A percentile compares a stretch with the other conserved stretches of the same genome.
Evolutionary conservation across 2,888 invertebrate species (phyloP).

Genomic region (Macrostomum cliftonense): DNA sequence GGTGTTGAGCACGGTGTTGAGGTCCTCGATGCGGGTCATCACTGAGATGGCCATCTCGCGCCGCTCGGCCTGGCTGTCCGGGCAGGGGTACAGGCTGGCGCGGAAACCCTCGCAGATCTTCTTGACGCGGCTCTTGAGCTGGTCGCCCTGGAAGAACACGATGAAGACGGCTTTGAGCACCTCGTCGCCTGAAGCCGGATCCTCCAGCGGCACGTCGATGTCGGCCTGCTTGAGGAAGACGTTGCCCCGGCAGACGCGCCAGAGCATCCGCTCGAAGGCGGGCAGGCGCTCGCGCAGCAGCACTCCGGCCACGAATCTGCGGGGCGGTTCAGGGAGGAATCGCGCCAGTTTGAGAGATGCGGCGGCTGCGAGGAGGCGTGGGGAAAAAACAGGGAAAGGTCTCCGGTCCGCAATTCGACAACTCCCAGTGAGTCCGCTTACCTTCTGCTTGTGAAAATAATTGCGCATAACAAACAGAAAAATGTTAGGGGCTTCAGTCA

Average conservation of each 20-base stretch:
- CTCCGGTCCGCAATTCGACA: too few species aligned
- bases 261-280: constrained; percentile 84
- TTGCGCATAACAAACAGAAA: too few species aligned
- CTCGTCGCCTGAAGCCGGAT: constrained; percentile 65
- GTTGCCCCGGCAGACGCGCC: constrained; percentile 82
- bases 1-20: background rate
- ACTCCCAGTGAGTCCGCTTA: too few species aligned
- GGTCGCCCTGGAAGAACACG: constrained; percentile 70
- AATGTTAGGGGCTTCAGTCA: too few species aligned
- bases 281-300: constrained; percentile 82
- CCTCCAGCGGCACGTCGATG: constrained; percentile 65
- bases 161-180: constrained; percentile 89
- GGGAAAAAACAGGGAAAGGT: too few species aligned
- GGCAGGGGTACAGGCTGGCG: constrained; percentile 91
- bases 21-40: background rate
- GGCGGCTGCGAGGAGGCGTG: too few species aligned
- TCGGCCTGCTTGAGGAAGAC: constrained; percentile 90
- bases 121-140: constrained; percentile 84
- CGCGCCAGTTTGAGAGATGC: too few species aligned
- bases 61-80: constrained; percentile 86
- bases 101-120: constrained; percentile 88
- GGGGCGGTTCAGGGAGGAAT: too few species aligned
- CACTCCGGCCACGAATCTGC: constrained; percentile 90
- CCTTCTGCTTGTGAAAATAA: too few species aligned
- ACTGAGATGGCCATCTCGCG: background rate